These are phyloP conservation scores for Potamarius usumacintae DNA, from an alignment of 2,113 vertebrate genomes.

Conservation along the genomic window DNA sequence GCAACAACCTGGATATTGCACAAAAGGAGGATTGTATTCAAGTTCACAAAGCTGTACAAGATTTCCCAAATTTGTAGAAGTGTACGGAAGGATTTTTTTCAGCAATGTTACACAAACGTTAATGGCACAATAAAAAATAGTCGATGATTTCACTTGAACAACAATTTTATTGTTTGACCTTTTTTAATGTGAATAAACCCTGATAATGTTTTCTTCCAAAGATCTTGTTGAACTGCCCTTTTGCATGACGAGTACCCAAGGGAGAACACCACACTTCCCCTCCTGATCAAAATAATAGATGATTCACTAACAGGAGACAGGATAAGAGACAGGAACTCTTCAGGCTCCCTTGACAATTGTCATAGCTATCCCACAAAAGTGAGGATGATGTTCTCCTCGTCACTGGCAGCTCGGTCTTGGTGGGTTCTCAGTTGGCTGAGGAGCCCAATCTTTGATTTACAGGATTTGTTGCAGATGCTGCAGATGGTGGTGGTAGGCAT, in stretches of 20 bases:
- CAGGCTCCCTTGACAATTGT: not conserved
- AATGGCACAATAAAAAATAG: not conserved
- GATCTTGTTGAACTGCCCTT: not conserved
- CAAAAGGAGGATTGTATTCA: slow-evolving; percentile 47
- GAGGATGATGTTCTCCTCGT: no score
- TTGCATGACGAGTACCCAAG: not conserved
- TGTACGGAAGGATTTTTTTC: not conserved
- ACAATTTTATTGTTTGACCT: not conserved
- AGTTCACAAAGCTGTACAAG: not conserved
- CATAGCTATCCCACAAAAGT: no score
- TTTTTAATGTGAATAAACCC: not conserved
- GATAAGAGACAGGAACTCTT: not conserved
- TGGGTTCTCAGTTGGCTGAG: no score
- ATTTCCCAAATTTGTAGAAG: not conserved
- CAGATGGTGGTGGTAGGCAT: no score
- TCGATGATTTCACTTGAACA: not conserved
- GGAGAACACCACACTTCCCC: not conserved
- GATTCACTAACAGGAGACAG: not conserved
- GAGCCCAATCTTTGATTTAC: no score
- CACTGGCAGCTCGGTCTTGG: no score
- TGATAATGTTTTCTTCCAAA: not conserved
- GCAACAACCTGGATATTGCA: slow-evolving; percentile 43
- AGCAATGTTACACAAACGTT: not conserved
- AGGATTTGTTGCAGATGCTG: no score
- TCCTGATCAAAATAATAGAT: not conserved